These are phyloP conservation scores for Hippolais icterina DNA, from an alignment of 2,113 vertebrate genomes.

Conservation along the genomic window DNA sequence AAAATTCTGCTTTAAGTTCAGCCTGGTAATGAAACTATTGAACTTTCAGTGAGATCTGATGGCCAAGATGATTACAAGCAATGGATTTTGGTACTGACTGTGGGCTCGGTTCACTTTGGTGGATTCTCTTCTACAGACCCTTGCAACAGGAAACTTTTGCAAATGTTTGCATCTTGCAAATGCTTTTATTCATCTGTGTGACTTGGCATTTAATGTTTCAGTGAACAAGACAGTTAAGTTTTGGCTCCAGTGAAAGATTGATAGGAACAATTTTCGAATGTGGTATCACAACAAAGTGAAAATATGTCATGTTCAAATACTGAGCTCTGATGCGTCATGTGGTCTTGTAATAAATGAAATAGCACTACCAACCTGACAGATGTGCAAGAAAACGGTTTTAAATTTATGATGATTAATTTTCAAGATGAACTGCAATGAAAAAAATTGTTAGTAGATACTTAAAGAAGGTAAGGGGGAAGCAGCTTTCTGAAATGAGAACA, in stretches of 20 bases:
- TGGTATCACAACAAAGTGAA: conserved; percentile 76
- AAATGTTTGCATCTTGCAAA: conserved; percentile 35
- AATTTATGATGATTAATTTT: conserved; percentile 77
- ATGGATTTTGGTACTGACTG: not conserved
- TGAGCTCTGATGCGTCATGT: conserved; percentile 68
- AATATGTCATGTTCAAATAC: conserved; percentile 78
- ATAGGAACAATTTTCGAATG: conserved; percentile 76
- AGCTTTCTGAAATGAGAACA: conserved; percentile 17
- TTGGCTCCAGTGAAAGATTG: conserved; percentile 72
- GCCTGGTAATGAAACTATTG: not conserved
- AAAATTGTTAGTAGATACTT: conserved; percentile 65
- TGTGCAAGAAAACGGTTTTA: conserved; percentile 71
- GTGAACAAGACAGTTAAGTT: conserved; percentile 71
- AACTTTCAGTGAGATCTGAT: not conserved
- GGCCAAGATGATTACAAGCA: not conserved
- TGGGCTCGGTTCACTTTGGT: not conserved
- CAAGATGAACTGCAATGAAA: conserved; percentile 70
- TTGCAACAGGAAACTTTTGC: not conserved
- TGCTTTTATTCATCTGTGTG: conserved; percentile 64
- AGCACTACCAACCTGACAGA: conserved; percentile 60
- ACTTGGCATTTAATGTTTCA: conserved; percentile 74
- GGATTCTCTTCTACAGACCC: not conserved
- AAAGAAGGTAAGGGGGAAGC: conserved; percentile 44
- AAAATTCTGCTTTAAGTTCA: not conserved
- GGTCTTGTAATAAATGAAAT: conserved; percentile 74